phyloP scores from a whole-genome alignment of 1,140 invertebrate species.

The Drosophila sulfurigaster region DNA sequence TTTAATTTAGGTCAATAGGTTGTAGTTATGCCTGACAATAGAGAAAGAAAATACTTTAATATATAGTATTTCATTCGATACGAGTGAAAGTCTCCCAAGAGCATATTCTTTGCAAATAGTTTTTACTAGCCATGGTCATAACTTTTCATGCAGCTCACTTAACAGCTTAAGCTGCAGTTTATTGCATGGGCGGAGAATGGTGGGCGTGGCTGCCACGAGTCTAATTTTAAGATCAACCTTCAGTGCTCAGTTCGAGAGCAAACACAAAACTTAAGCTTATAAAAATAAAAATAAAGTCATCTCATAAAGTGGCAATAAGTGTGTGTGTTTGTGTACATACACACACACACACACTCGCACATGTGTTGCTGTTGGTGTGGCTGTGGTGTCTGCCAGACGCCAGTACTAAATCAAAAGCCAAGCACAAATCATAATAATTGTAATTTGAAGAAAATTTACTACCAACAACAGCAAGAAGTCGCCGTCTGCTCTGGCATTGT shows the following conservation, averaged over 20 bases:
- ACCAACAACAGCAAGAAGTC: constrained; percentile 63
- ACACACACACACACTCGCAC: constrained; percentile 8
- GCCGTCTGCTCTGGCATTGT: not conserved
- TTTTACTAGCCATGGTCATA: constrained; percentile 27
- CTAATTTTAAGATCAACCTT: constrained; percentile 50
- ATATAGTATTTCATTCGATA: constrained; percentile 4
- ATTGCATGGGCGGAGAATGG: constrained; percentile 20
- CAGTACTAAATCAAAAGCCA: constrained; percentile 75
- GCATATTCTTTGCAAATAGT: constrained; percentile 33
- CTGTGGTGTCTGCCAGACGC: constrained; percentile 53
- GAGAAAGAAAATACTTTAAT: constrained; percentile 32
- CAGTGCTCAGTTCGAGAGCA: constrained; percentile 5
- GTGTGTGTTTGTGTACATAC: constrained; percentile 11
- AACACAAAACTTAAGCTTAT: constrained; percentile 45
- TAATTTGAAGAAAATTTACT: constrained; percentile 84
- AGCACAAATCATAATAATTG: constrained; percentile 84
- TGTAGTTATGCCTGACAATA: constrained; percentile 31
- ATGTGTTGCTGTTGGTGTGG: constrained; percentile 19
- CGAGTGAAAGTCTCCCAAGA: not conserved
- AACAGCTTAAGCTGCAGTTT: constrained; percentile 59
- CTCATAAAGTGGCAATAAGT: constrained; percentile 60
- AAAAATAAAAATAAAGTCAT: constrained; percentile 67
- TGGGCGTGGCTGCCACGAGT: constrained; percentile 19
- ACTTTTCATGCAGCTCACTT: constrained; percentile 51
- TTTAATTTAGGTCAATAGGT: constrained; percentile 53